Evolutionary conservation across 2,113 vertebrate species (phyloP).

Genomic region (Capreolus pygargus): DNA sequence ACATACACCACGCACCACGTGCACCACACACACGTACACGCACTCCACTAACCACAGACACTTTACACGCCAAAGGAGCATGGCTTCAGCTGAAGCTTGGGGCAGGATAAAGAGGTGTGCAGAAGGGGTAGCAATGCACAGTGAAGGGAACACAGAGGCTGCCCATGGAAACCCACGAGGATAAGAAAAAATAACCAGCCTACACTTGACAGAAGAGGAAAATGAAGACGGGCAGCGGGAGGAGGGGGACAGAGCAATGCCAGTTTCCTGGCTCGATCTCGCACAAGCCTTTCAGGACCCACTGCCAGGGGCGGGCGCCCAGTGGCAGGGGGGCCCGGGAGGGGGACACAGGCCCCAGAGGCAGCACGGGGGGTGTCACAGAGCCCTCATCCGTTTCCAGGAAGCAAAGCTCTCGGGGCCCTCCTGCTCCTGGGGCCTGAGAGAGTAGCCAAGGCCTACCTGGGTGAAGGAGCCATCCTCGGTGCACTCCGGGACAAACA

Average conservation of each 20-base stretch:
- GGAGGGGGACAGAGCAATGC: slow-evolving; percentile 12
- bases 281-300: slow-evolving; percentile 24
- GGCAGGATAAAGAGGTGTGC: not conserved
- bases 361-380: not conserved
- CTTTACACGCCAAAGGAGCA: not conserved
- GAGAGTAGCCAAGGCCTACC: slow-evolving; percentile 78
- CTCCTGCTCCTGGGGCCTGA: not conserved
- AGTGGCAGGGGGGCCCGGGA: not conserved
- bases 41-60: not conserved
- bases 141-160: slow-evolving; percentile 21
- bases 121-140: not conserved
- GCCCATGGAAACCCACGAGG: slow-evolving; percentile 64
- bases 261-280: slow-evolving; percentile 61
- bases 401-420: not conserved
- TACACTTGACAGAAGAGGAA: slow-evolving; percentile 49
- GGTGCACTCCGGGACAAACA: slow-evolving; percentile 95
- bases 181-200: slow-evolving; percentile 51
- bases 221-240: slow-evolving; percentile 46
- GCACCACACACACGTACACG: not conserved
- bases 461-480: slow-evolving; percentile 97
- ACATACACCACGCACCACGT: not conserved
- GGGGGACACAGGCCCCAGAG: not conserved
- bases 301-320: slow-evolving; percentile 53
- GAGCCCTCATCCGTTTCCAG: slow-evolving; percentile 23
- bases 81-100: not conserved